Conservation (phyloP, 2,888 invertebrate species). For the Ophion ventricosus region DNA sequence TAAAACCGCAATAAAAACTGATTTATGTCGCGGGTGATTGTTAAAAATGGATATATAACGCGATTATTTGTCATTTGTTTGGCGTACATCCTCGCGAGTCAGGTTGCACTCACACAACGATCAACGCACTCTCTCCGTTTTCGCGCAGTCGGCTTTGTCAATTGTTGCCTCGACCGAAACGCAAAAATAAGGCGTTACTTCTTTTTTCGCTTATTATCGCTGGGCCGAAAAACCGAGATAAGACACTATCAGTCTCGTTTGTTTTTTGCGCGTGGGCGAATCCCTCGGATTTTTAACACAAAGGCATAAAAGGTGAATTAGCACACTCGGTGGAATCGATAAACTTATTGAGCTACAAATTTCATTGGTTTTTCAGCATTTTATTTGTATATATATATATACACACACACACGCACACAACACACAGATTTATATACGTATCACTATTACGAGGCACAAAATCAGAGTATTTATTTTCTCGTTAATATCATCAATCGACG, state of each 20-base stretch:
- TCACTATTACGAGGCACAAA: neutral
- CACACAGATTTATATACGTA: neutral
- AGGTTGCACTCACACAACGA: too few relatives aligned
- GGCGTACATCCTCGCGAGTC: too few relatives aligned
- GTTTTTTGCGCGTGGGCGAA: slow-evolving; percentile 26
- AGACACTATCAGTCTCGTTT: neutral
- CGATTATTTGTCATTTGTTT: too few relatives aligned
- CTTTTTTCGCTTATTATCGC: neutral
- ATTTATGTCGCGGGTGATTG: too few relatives aligned
- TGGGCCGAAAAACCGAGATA: neutral
- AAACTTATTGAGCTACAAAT: slow-evolving; percentile 1
- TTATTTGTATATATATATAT: neutral
- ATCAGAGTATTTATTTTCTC: neutral
- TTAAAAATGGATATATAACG: too few relatives aligned
- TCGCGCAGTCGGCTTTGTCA: neutral
- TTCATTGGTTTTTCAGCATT: neutral
- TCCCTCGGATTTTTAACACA: slow-evolving; percentile 7
- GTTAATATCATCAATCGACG: neutral
- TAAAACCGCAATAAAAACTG: too few relatives aligned
- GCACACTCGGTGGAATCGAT: slow-evolving; percentile 48
- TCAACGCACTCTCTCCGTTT: too few relatives aligned
- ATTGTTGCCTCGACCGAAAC: neutral
- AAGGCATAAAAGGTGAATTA: slow-evolving; percentile 60
- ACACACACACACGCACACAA: neutral
- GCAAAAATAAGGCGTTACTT: neutral